Percentiles rank a stretch among this genome's conserved stretches.
Conservation (phyloP, 2,888 invertebrate genomes). For the Dasysyrphus albostriatus region DNA sequence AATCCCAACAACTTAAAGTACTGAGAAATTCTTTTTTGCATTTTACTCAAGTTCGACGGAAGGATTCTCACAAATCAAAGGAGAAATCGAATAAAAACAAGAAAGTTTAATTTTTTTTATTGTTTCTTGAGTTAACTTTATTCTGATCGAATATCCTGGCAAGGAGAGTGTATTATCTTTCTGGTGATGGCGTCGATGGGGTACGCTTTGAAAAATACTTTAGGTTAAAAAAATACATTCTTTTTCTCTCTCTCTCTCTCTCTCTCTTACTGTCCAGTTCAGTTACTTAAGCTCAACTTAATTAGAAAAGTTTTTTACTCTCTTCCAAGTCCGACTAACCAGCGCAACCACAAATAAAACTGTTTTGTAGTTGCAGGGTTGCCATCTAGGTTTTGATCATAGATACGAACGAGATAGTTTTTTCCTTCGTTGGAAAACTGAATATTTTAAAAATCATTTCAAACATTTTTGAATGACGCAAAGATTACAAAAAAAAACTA, state of each 20-base stretch:
- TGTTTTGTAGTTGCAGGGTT: neutral
- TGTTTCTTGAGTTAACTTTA: constrained; percentile 36
- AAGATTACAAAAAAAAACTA: too few relatives aligned
- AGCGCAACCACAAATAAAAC: neutral
- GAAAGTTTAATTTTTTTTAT: constrained; percentile 12
- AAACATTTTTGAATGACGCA: too few relatives aligned
- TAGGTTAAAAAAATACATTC: neutral
- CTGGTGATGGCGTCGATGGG: neutral
- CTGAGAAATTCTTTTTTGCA: constrained; percentile 22
- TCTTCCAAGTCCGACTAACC: neutral
- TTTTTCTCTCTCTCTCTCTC: neutral
- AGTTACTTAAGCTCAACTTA: constrained; percentile 72
- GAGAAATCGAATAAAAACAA: constrained; percentile 64
- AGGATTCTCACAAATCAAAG: constrained; percentile 72
- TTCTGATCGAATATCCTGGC: constrained; percentile 67
- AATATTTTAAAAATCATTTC: too few relatives aligned
- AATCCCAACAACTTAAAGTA: constrained; percentile 42
- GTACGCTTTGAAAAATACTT: constrained; percentile 37
- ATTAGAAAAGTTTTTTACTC: constrained; percentile 69
- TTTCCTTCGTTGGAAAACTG: too few relatives aligned
- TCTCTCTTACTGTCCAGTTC: constrained; percentile 5
- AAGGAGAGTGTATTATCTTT: constrained; percentile 35
- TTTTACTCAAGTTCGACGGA: constrained; percentile 60
- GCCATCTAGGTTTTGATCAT: too few relatives aligned
- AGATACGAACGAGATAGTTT: too few relatives aligned